Conservation (phyloP, 2,888 invertebrate species). For the Caenorhabditis angaria region DNA sequence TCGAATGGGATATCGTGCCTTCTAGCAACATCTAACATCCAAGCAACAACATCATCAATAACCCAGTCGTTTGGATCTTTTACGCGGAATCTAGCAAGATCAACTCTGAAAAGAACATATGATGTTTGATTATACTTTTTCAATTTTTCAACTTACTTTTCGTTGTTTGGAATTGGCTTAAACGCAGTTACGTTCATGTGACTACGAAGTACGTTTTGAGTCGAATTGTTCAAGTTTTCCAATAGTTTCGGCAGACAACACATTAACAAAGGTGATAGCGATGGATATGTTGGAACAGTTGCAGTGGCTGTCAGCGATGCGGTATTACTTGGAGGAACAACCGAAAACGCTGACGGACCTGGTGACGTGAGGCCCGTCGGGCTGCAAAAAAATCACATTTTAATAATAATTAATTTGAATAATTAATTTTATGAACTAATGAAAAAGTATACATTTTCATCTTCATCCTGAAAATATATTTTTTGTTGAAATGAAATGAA, state of each 20-base stretch:
- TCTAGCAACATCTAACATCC: constrained; percentile 70
- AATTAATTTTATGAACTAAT: background rate
- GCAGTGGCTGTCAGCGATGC: constrained; percentile 29
- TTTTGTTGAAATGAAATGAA: background rate
- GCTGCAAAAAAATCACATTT: constrained; percentile 28
- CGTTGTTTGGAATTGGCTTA: constrained; percentile 70
- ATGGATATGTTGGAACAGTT: constrained; percentile 13
- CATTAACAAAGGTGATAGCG: constrained; percentile 57
- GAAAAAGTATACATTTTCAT: too few species aligned
- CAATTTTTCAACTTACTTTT: constrained; percentile 42
- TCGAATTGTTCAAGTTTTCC: constrained; percentile 34
- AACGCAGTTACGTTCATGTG: constrained; percentile 55
- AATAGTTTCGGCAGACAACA: constrained; percentile 52
- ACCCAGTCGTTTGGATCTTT: constrained; percentile 69
- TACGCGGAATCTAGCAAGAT: constrained; percentile 70
- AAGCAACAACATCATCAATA: constrained; percentile 69
- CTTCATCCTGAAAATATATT: background rate
- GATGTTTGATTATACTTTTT: constrained; percentile 1
- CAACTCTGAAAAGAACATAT: constrained; percentile 58
- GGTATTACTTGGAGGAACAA: constrained; percentile 37
- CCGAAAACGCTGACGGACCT: constrained; percentile 57
- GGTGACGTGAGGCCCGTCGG: constrained; percentile 34
- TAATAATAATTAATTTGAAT: background rate
- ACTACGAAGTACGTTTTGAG: constrained; percentile 53
- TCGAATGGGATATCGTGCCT: constrained; percentile 67